Base-by-base conservation (phyloP, 2,888 invertebrate genomes). In the Villa cingulata region DNA sequence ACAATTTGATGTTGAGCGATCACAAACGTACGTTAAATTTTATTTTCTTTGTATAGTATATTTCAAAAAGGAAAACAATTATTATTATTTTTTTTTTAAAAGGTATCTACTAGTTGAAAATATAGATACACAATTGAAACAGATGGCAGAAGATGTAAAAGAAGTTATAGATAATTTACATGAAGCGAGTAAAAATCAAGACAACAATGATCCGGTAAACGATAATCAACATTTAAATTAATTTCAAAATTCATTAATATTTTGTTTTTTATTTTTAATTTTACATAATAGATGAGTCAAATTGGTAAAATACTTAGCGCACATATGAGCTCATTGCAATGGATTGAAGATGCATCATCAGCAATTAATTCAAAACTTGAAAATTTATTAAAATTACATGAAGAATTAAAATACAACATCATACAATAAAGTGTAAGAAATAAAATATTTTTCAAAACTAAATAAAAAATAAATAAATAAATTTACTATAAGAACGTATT, bases 111-210 rank as follows among this genome's bases (percentile, higher is more conserved):
- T 92, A 62, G 86, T 92, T 0, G 94, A 94, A 68, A 88, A 83
- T 62, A 74, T 95, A 53, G 92, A 95, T 65, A 86, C 88, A 0
- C 92, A 95, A 62, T 67, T 96, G 46, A 86, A 91, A 58, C 85
- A 89, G 63, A 94, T 96, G 90, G 86, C 90, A 0, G 89, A 91
- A 63, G 94, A 96, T 66, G 68, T 96, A 50, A 92, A 92, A 60
- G 94, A 94, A 68, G 88, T 95, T 12, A 91, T 96, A 48, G 91
- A 94, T 60, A 89, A 92, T 63, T 73, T 95, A 29, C 95, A 95
- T 64, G 87, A 91, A 60, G 81, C 86, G 0, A 90, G 87, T 61
- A 80, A 85, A 58, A 78, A 80, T 38, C 83, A 86, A 59, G 87
- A 92, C 58, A 78, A 80, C 38, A 81, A 81, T 53, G 92, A 94